These are phyloP conservation scores for Amphimallon solstitiale DNA, from an alignment of 2,888 invertebrate genomes.

Conservation along the genomic window DNA sequence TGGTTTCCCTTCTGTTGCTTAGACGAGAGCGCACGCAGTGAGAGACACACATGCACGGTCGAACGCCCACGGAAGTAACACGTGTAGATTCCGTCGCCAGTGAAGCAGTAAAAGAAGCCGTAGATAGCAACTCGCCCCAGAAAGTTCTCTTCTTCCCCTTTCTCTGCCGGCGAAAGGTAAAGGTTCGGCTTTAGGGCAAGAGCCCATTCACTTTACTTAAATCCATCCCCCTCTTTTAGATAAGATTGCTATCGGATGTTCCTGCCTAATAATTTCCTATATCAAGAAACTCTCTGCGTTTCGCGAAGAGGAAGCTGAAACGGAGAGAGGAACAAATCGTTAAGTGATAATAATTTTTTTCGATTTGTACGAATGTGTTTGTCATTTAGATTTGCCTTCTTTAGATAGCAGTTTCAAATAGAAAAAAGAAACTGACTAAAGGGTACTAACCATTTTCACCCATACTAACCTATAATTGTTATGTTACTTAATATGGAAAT, in stretches of 20 bases:
- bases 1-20: neutral
- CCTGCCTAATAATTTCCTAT: conserved; percentile 39
- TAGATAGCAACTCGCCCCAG: neutral
- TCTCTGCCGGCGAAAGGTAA: conserved; percentile 11
- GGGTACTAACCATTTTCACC: too few relatives aligned
- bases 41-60: conserved; percentile 7
- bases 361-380: too few relatives aligned
- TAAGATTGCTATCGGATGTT: conserved; percentile 37
- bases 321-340: conserved; percentile 1
- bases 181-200: conserved; percentile 29
- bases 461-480: neutral
- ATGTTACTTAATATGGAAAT: neutral
- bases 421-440: too few relatives aligned
- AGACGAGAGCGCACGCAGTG: conserved; percentile 8
- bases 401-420: too few relatives aligned
- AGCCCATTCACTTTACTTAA: conserved; percentile 29
- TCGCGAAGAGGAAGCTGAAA: conserved; percentile 17
- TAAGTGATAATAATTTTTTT: conserved; percentile 33
- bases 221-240: conserved; percentile 21
- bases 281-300: conserved; percentile 26
- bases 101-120: conserved; percentile 43
- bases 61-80: conserved; percentile 43
- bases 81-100: conserved; percentile 42
- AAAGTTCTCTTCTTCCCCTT: neutral
- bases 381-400: too few relatives aligned